Evolutionary conservation across 2,888 invertebrate genomes (phyloP).

Genomic region (Yponomeuta evonymella): DNA sequence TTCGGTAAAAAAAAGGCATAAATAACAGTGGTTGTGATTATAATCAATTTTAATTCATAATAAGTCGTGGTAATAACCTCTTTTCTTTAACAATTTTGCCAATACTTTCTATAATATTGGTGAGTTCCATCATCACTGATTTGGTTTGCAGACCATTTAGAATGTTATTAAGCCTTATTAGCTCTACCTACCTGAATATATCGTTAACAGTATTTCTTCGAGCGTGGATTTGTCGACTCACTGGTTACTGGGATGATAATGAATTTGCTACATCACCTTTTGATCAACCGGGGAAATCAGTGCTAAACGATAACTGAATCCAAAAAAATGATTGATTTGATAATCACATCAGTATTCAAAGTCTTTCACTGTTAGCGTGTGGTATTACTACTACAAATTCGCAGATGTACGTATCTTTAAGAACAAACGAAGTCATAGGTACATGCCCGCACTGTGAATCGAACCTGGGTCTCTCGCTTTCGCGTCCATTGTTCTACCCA

Average conservation of each 20-base stretch:
- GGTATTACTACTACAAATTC: too few species aligned
- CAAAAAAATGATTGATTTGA: neutral
- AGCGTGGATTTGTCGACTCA: neutral
- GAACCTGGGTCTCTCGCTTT: too few species aligned
- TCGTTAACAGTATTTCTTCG: neutral
- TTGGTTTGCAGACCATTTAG: neutral
- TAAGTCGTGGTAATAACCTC: too few species aligned
- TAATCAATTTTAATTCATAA: too few species aligned
- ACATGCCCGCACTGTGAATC: too few species aligned
- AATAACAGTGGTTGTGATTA: too few species aligned
- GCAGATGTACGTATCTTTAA: too few species aligned
- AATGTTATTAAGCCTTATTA: neutral
- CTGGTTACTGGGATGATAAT: neutral
- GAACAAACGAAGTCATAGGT: too few species aligned
- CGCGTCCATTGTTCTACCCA: too few species aligned
- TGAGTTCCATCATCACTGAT: neutral
- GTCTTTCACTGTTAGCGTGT: too few species aligned
- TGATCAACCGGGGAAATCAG: neutral
- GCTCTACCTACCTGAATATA: neutral
- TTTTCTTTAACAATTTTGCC: neutral
- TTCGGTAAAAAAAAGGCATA: too few species aligned
- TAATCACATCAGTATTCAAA: too few species aligned
- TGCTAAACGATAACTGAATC: neutral
- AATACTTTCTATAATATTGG: neutral
- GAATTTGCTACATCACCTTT: neutral